These are phyloP conservation scores for Yponomeuta cagnagella DNA, from an alignment of 2,888 invertebrate genomes.

Conservation along the genomic window DNA sequence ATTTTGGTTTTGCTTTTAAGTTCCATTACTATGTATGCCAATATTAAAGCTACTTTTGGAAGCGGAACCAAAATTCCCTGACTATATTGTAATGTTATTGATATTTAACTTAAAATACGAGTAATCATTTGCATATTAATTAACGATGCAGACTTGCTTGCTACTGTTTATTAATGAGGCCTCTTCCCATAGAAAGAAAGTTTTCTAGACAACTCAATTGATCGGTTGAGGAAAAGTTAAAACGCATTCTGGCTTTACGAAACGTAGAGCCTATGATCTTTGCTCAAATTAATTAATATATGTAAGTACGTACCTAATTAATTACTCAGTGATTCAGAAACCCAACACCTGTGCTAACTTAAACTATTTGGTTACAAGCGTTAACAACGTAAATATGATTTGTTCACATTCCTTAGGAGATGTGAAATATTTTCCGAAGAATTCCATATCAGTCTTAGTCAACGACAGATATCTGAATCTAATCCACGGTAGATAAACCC, in stretches of 20 bases:
- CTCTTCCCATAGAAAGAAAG: not conserved
- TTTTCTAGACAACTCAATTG: not conserved
- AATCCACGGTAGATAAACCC: not conserved
- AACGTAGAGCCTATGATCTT: no score
- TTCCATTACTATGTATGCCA: not conserved
- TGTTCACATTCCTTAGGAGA: not conserved
- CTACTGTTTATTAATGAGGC: not conserved
- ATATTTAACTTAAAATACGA: not conserved
- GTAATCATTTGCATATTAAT: not conserved
- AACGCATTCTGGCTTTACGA: not conserved
- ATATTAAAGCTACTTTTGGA: not conserved
- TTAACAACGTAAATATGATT: not conserved
- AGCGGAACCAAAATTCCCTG: not conserved
- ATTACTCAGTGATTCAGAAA: no score
- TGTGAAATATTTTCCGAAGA: not conserved
- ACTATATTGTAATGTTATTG: not conserved
- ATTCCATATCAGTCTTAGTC: not conserved
- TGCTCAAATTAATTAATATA: no score
- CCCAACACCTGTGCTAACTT: no score
- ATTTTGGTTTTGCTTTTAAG: no score
- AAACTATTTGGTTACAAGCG: not conserved
- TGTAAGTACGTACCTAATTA: no score
- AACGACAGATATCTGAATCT: not conserved
- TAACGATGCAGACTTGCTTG: not conserved
- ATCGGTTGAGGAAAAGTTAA: not conserved